Conservation (phyloP, 1,140 invertebrate genomes). For the Trinorchestia longiramus region DNA sequence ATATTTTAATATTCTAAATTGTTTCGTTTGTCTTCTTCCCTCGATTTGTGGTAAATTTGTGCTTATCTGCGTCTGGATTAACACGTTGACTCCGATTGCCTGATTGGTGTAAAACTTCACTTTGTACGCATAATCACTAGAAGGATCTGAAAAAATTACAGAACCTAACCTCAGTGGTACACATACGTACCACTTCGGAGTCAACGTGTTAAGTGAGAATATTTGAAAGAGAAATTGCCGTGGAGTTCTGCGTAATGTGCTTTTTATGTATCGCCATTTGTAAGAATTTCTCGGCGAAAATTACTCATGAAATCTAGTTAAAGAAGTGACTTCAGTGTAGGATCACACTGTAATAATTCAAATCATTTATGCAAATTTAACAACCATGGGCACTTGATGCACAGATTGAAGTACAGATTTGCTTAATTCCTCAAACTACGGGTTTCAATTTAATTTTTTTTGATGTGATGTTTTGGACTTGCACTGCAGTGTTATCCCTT, state of each 20-base stretch:
- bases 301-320: not conserved
- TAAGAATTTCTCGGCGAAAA: not conserved
- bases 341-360: not conserved
- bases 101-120: no score
- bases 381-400: not conserved
- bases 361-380: not conserved
- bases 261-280: not conserved
- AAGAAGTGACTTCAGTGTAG: not conserved
- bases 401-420: not conserved
- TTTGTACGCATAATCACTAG: no score
- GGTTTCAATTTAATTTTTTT: no score
- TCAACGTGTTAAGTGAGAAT: no score
- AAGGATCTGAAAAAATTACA: no score
- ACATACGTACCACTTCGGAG: no score
- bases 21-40: no score
- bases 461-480: not conserved
- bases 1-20: no score
- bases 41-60: no score
- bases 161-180: no score
- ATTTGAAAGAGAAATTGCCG: not conserved
- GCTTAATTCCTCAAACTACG: not conserved
- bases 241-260: not conserved
- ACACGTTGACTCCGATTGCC: no score
- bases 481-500: not conserved
- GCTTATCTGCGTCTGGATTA: no score